Percentiles rank a stretch among this genome's conserved stretches.
Evolutionary conservation across 2,797 vertebrate genomes (phyloP).

Genomic region (Hydrolagus colliei): DNA sequence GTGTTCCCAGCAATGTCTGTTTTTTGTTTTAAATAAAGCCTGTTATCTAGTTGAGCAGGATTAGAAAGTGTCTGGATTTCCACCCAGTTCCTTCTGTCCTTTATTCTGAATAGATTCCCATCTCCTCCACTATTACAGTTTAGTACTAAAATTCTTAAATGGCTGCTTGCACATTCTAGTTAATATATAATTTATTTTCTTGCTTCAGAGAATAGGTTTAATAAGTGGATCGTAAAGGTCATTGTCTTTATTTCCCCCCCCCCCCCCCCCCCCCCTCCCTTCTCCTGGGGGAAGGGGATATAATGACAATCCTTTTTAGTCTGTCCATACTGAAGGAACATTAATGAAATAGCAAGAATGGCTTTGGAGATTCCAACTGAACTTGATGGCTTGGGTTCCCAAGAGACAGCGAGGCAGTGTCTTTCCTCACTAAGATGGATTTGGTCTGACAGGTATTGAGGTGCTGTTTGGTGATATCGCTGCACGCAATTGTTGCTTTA

Average conservation of each 20-base stretch:
- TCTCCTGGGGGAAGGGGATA: background rate
- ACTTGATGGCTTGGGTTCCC: background rate
- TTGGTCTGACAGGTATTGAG: background rate
- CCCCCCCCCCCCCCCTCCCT: background rate
- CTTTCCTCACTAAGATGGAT: background rate
- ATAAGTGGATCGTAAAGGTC: no score
- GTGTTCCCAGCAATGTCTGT: background rate
- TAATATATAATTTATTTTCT: no score
- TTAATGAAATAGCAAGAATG: background rate
- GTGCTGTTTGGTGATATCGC: background rate
- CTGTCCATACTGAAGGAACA: background rate
- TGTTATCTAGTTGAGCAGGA: background rate
- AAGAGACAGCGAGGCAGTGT: background rate
- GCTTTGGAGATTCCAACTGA: background rate
- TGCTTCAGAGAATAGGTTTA: no score
- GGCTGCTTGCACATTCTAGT: no score
- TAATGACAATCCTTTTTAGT: background rate
- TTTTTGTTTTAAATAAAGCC: constrained; percentile 9
- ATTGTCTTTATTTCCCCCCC: background rate
- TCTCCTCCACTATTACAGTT: background rate
- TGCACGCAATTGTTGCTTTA: background rate
- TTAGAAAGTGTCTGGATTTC: constrained; percentile 18
- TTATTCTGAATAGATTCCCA: background rate
- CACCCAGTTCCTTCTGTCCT: background rate
- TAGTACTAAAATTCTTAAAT: background rate